Percentiles rank a stretch among this genome's conserved stretches.
These are phyloP conservation scores for Salvelinus sp. DNA, from an alignment of 2,113 vertebrate genomes.

Conservation along the genomic window DNA sequence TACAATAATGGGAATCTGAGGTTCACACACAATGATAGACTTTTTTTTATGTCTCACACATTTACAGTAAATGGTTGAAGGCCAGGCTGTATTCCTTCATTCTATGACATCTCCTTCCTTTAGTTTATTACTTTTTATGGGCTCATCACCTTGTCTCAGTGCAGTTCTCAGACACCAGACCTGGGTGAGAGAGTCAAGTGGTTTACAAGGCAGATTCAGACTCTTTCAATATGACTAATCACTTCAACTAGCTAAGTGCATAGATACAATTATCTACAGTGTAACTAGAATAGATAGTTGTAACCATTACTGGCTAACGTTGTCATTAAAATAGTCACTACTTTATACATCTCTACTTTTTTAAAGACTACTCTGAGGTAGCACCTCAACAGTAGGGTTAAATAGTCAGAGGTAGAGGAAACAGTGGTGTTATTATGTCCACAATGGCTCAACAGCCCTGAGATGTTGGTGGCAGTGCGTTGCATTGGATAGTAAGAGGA, in stretches of 20 bases:
- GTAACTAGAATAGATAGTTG: too few relatives aligned
- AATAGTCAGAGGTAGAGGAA: not conserved
- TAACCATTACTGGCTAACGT: too few relatives aligned
- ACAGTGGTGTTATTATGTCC: not conserved
- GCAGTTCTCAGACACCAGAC: constrained; percentile 39
- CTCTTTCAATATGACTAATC: constrained; percentile 1
- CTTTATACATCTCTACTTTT: too few relatives aligned
- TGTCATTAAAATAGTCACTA: too few relatives aligned
- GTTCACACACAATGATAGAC: constrained; percentile 59
- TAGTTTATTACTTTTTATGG: constrained; percentile 49
- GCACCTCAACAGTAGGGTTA: not conserved
- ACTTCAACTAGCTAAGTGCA: not conserved
- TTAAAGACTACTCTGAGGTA: too few relatives aligned
- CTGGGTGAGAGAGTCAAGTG: constrained; percentile 28
- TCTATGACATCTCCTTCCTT: constrained; percentile 27
- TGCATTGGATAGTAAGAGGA: constrained; percentile 28
- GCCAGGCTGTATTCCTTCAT: constrained; percentile 34
- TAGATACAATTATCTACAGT: not conserved
- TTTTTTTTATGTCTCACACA: constrained; percentile 59
- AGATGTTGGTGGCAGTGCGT: not conserved
- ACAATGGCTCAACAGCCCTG: constrained; percentile 22
- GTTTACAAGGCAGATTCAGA: constrained; percentile 5
- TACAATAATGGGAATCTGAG: constrained; percentile 61
- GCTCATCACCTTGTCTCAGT: constrained; percentile 39
- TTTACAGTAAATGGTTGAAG: constrained; percentile 38